Evolutionary conservation across 2,113 vertebrate genomes (phyloP).

Genomic region (Boulengerochromis microlepis): DNA sequence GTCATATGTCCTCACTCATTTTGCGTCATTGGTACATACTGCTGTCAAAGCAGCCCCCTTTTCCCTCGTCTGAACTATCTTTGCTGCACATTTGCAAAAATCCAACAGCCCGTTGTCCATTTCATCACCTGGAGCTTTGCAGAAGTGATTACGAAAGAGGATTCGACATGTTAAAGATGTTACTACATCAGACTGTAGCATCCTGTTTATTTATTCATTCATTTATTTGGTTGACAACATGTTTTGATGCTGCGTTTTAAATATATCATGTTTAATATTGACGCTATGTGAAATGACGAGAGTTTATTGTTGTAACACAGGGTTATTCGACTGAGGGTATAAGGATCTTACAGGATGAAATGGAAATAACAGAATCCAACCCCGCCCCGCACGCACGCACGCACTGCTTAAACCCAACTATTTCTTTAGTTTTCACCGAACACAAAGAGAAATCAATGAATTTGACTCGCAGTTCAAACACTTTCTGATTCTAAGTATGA

Average conservation of each 20-base stretch:
- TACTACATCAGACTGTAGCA: neutral
- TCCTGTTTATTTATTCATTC: neutral
- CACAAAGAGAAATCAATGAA: neutral
- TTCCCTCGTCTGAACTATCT: neutral
- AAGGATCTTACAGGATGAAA: neutral
- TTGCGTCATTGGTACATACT: neutral
- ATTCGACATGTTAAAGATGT: neutral
- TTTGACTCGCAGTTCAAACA: neutral
- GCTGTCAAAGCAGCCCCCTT: neutral
- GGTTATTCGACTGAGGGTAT: neutral
- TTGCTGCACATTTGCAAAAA: too few relatives aligned
- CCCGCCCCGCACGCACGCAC: neutral
- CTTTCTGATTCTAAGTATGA: neutral
- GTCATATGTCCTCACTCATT: neutral
- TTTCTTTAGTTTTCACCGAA: neutral
- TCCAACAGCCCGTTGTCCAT: neutral
- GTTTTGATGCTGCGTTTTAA: neutral
- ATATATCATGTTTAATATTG: neutral
- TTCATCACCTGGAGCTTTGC: neutral
- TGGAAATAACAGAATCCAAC: neutral
- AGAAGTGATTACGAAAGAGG: neutral
- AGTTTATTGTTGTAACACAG: neutral
- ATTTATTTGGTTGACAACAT: fast-evolving
- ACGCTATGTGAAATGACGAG: neutral
- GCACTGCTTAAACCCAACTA: neutral